Evolutionary conservation across 2,888 invertebrate species (phyloP).

Genomic region (Lymantria dispar): DNA sequence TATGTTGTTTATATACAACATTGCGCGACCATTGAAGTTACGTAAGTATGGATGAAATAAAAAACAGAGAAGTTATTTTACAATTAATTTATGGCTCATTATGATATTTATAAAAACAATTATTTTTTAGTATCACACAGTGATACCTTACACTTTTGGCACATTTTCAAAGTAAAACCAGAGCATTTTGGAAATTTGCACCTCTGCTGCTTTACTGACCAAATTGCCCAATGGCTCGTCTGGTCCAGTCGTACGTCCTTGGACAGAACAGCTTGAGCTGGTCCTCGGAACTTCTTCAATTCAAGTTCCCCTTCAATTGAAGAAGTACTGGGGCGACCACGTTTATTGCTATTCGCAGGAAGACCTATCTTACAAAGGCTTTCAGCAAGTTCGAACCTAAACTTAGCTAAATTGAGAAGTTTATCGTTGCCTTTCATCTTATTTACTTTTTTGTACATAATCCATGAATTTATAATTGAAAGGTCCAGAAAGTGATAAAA

Average conservation of each 20-base stretch:
- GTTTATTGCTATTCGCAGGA: conserved; percentile 38
- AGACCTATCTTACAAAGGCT: conserved; percentile 24
- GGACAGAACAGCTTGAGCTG: conserved; percentile 35
- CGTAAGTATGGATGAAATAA: conserved; percentile 33
- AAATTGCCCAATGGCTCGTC: conserved; percentile 26
- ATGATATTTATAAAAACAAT: conserved; percentile 42
- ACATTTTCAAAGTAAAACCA: conserved; percentile 37
- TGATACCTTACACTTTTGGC: conserved; percentile 42
- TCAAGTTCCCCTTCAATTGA: conserved; percentile 29
- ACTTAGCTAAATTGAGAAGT: neutral
- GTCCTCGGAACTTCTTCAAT: conserved; percentile 36
- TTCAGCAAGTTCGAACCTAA: neutral
- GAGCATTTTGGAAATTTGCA: conserved; percentile 32
- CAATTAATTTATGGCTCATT: no score
- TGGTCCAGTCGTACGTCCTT: conserved; percentile 29
- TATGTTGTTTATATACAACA: conserved; percentile 39
- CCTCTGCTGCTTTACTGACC: conserved; percentile 25
- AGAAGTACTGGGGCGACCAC: conserved; percentile 29
- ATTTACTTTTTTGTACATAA: neutral
- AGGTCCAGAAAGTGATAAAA: conserved; percentile 15
- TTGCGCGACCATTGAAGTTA: conserved; percentile 29
- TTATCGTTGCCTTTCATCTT: neutral
- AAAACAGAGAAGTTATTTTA: conserved; percentile 31
- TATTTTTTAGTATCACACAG: conserved; percentile 42
- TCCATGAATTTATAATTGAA: conserved; percentile 14